phyloP scores from a whole-genome alignment of 2,888 invertebrate genomes.

The Ditylenchus weischeri region DNA sequence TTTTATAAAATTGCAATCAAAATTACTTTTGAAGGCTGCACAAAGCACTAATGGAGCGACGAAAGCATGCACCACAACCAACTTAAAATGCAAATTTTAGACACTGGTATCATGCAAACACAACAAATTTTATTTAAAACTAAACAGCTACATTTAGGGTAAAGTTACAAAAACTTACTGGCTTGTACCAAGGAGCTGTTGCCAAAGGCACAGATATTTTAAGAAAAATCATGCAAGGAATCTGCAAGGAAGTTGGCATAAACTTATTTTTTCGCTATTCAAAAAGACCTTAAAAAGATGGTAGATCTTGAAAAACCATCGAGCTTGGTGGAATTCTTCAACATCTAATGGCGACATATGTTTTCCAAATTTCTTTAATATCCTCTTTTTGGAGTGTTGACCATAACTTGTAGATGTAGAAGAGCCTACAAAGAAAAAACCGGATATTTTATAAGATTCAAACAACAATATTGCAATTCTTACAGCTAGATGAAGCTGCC shows the following conservation, averaged over 20 bases:
- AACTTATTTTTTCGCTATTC: neutral
- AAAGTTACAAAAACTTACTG: conserved; percentile 34
- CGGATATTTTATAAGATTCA: neutral
- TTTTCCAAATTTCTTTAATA: conserved; percentile 12
- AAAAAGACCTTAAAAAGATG: conserved; percentile 16
- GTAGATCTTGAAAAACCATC: conserved; percentile 12
- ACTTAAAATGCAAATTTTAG: conserved; percentile 20
- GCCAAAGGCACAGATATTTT: conserved; percentile 66
- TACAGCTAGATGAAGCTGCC: neutral
- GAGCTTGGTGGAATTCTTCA: conserved; percentile 14
- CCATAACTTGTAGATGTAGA: too few species aligned
- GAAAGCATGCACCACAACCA: conserved; percentile 65
- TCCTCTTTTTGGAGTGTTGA: neutral
- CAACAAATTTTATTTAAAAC: too few species aligned
- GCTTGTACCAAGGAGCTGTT: conserved; percentile 65
- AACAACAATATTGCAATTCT: neutral
- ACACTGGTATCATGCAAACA: neutral
- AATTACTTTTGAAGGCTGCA: conserved; percentile 44
- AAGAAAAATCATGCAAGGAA: conserved; percentile 64
- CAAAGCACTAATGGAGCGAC: conserved; percentile 60
- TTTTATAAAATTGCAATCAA: neutral
- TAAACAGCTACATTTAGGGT: too few species aligned
- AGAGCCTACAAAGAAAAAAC: too few species aligned
- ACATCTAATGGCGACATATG: conserved; percentile 12
- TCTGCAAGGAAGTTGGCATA: conserved; percentile 39